Evolutionary conservation across 2,113 vertebrate genomes (phyloP).

Genomic region (Oreochromis niloticus): DNA sequence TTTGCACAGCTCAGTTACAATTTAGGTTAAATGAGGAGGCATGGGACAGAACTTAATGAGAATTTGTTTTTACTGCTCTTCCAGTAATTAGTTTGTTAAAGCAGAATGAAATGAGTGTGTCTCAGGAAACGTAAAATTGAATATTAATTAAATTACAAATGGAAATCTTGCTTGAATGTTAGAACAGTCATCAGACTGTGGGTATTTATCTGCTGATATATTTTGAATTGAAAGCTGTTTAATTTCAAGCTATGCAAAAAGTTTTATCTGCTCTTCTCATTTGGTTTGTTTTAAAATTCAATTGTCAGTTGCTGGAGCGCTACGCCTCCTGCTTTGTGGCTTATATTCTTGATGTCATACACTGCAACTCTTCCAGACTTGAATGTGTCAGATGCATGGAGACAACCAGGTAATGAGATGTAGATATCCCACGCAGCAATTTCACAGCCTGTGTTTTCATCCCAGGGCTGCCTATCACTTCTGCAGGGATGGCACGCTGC

Average conservation of each 20-base stretch:
- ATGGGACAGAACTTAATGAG: conserved; percentile 45
- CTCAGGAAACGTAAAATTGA: conserved; percentile 53
- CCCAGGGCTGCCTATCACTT: conserved; percentile 16
- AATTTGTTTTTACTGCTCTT: conserved; percentile 41
- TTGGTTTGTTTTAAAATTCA: conserved; percentile 1
- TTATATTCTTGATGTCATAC: background rate
- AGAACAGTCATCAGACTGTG: background rate
- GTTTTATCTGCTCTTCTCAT: background rate
- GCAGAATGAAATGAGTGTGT: conserved; percentile 42
- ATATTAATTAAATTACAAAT: conserved; percentile 63
- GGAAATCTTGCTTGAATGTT: conserved; percentile 35
- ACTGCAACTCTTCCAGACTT: background rate
- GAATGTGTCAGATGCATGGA: conserved; percentile 8
- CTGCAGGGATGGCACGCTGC: background rate
- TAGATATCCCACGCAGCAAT: conserved; percentile 12
- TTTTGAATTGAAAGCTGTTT: background rate
- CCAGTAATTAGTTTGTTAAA: conserved; percentile 67
- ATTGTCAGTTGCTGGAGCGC: background rate
- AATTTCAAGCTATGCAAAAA: background rate
- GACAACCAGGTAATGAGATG: conserved; percentile 34
- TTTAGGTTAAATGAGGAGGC: conserved; percentile 34
- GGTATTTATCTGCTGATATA: background rate
- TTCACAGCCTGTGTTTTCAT: conserved; percentile 30
- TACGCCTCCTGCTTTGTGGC: background rate
- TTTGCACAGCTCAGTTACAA: conserved; percentile 16